Percentiles rank a stretch among this genome's conserved stretches.
These are phyloP conservation scores for Gymnogyps californianus DNA, from an alignment of 2,113 vertebrate species.

Conservation along the genomic window DNA sequence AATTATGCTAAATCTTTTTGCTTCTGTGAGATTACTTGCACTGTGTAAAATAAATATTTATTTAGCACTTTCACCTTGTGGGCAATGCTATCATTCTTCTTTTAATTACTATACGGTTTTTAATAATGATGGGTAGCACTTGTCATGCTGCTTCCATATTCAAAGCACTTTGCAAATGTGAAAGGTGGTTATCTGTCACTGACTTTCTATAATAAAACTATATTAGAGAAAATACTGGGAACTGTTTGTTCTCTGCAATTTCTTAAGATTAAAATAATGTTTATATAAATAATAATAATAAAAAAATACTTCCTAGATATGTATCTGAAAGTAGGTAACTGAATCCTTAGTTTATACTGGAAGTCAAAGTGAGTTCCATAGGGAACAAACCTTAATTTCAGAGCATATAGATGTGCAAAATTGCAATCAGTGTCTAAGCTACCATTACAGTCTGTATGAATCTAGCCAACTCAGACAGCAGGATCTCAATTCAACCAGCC, in stretches of 20 bases:
- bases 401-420: background rate
- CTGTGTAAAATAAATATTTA: slow-evolving; percentile 31
- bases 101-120: slow-evolving; percentile 13
- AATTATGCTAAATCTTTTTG: background rate
- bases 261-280: background rate
- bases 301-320: background rate
- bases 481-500: background rate
- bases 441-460: background rate
- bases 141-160: background rate
- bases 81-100: background rate
- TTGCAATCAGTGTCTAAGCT: background rate
- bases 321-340: background rate
- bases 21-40: background rate
- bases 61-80: slow-evolving; percentile 6
- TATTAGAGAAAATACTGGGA: background rate
- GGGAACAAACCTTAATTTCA: background rate
- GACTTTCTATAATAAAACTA: background rate
- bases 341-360: background rate
- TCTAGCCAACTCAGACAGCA: background rate
- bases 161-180: background rate
- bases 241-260: background rate
- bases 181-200: background rate
- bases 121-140: background rate
- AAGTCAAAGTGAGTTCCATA: background rate
- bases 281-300: background rate